These are phyloP conservation scores for Anthoscopus minutus DNA, from an alignment of 2,113 vertebrate species.

Conservation along the genomic window DNA sequence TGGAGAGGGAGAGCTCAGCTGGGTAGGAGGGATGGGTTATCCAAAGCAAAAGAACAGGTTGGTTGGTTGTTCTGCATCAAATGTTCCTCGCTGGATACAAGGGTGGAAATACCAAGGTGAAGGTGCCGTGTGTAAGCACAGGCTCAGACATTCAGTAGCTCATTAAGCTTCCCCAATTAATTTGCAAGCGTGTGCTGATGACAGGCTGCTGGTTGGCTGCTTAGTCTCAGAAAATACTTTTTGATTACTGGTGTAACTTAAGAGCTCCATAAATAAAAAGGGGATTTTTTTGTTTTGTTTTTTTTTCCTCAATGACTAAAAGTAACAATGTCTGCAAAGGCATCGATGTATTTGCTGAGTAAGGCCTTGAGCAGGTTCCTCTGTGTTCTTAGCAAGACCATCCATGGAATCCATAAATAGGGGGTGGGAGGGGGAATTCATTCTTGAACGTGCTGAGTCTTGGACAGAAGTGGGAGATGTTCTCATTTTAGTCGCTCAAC, in stretches of 20 bases:
- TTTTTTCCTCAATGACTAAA: constrained; percentile 37
- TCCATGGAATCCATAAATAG: constrained; percentile 69
- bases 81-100: background rate
- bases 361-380: constrained; percentile 68
- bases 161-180: background rate
- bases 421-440: background rate
- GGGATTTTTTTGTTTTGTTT: background rate
- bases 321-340: constrained; percentile 63
- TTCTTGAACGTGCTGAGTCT: constrained; percentile 29
- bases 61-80: background rate
- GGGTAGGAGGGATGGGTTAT: background rate
- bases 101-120: rapidly evolving
- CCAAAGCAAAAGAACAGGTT: background rate
- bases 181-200: background rate
- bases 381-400: constrained; percentile 36
- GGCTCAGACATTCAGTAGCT: background rate
- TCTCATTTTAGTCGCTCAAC: constrained; percentile 90
- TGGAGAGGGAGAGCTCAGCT: background rate
- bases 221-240: background rate
- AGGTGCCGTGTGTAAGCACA: rapidly evolving
- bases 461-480: background rate
- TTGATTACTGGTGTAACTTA: background rate
- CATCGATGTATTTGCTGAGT: constrained; percentile 70
- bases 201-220: background rate
- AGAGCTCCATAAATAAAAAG: constrained; percentile 43